Evolutionary conservation across 92 coral and sea anemone genomes (phyloP), one percentile per base, ranked within the genome.

Genomic region (Umimayanthus chanpuru): DNA sequence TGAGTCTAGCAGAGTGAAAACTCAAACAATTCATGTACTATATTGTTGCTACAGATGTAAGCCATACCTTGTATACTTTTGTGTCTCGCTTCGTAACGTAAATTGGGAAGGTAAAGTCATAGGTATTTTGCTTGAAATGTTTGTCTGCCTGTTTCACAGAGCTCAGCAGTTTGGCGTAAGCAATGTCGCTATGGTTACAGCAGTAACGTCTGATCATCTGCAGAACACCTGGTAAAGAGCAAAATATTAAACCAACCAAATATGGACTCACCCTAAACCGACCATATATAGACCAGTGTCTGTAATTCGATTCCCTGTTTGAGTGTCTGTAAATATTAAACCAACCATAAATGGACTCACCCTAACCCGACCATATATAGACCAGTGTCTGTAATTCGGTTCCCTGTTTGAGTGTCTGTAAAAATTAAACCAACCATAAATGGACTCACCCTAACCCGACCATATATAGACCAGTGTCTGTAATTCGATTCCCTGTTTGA

Each of bases 31-130:
- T 47, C 23, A 9, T 56, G 15, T 56, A 56, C 65, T 56, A 4
- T 56, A 18, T 61, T 18, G 68, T 61, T 12, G 1, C 26, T 20
- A 18, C 1, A 61, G 68, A 20, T 61, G 68, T 61, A 61, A 21
- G 68, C 18, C 21, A 39, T 7, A 83, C 87, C 87, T 83, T 83
- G 23, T 83, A 83, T 0, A 20, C 43, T 1, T 83, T 9, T 41
- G 87, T 83, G 77, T 70, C 39, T 76, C 89, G 65, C 88, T 89
- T 81, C 28, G 90, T 89, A 21, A 89, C 90, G 88, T 95, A 95
- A 49, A 95, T 91, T 4, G 98, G 98, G 64, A 92, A 95, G 28
- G 94, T 93, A 25, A 95, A 95, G 72, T 95, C 98, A 56, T 93
- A 89, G 29, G 68, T 85, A 44, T 92, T 90, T 71, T 92, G 90